Evolutionary conservation across 2,113 vertebrate species (phyloP), one percentile per base, ranked within the genome.

Genomic region (Echinops telfairi): DNA sequence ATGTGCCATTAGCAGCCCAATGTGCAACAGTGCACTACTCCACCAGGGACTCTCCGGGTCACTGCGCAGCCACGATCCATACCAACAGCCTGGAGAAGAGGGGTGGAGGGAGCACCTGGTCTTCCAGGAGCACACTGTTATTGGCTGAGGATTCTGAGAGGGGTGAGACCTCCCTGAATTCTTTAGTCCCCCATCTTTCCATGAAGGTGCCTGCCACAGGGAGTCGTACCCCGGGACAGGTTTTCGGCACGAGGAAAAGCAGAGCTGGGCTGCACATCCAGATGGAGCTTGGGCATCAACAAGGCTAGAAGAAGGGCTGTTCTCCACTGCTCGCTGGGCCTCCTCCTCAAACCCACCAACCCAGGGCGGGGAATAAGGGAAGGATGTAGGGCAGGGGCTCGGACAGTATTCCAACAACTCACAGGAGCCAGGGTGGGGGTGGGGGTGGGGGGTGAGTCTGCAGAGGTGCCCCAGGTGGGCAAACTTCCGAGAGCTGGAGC

Each of bases 251-350:
- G n/a, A 31, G 0, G 58, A 20, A 60, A 79, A 57, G 23, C 3
- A n/a, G 75, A 60, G 36, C 68, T 3, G 62, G 14, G 83, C 15
- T 76, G 0, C 66, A 43, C 79, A 60, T 16, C 60, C 33, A 6
- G 73, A 3, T 25, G 20, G 77, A 75, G 29, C 5, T 0, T 57
- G 23, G 8, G 23, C 25, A 31, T 47, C 31, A 64, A 27, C 23
- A 43, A 38, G 33, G 33, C 23, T 0, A 31, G n/a, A 20, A 47
- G 10, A 6, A 33, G 17, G 33, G n/a, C 27, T 57, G 47, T 64
- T 47, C 17, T 36, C 31, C 8, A 4, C 16, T 9, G 31, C 5
- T 17, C 10, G 9, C 27, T 4, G 0, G 4, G 36, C 19, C 6
- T 14, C 7, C 5, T 31, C 4, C n/a, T 31, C 19, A 6, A 3